Evolutionary conservation across 1,140 invertebrate genomes (phyloP).

Genomic region (Amphibalanus amphitrite): DNA sequence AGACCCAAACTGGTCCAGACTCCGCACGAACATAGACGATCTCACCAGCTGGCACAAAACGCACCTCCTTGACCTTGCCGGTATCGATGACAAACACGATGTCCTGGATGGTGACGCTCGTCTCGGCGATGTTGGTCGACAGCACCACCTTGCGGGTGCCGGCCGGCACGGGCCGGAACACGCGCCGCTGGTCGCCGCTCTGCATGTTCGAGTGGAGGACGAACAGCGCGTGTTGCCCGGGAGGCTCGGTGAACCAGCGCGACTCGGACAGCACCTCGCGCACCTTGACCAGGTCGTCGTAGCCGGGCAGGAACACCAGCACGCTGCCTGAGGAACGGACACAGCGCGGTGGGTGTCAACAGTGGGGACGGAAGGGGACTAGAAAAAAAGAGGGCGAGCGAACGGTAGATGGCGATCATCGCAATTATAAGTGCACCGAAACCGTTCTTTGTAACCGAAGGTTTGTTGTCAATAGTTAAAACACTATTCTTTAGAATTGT

Average conservation of each 20-base stretch:
- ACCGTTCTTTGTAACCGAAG: too few relatives aligned
- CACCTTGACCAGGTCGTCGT: conserved; percentile 62
- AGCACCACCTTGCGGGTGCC: conserved; percentile 67
- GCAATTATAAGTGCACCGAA: too few relatives aligned
- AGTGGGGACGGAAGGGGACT: too few relatives aligned
- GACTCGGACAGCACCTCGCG: conserved; percentile 10
- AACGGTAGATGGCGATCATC: too few relatives aligned
- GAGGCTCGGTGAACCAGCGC: conserved; percentile 7
- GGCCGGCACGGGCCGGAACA: conserved; percentile 45
- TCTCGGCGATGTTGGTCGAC: conserved; percentile 87
- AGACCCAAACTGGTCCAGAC: too few relatives aligned
- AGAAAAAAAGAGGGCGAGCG: too few relatives aligned
- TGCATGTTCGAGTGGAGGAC: conserved; percentile 66
- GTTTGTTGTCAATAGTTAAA: too few relatives aligned
- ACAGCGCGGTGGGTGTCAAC: too few relatives aligned
- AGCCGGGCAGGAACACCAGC: conserved; percentile 80
- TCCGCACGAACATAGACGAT: too few relatives aligned
- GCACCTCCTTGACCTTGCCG: conserved; percentile 70
- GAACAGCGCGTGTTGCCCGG: conserved; percentile 29
- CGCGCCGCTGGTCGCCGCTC: conserved; percentile 54
- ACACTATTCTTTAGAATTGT: too few relatives aligned
- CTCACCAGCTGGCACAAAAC: too few relatives aligned
- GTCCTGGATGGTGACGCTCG: conserved; percentile 80
- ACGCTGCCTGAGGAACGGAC: conserved; percentile 60
- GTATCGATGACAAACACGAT: conserved; percentile 78